Conservation (phyloP, 1,140 invertebrate genomes). For the Drosophila sproati region DNA sequence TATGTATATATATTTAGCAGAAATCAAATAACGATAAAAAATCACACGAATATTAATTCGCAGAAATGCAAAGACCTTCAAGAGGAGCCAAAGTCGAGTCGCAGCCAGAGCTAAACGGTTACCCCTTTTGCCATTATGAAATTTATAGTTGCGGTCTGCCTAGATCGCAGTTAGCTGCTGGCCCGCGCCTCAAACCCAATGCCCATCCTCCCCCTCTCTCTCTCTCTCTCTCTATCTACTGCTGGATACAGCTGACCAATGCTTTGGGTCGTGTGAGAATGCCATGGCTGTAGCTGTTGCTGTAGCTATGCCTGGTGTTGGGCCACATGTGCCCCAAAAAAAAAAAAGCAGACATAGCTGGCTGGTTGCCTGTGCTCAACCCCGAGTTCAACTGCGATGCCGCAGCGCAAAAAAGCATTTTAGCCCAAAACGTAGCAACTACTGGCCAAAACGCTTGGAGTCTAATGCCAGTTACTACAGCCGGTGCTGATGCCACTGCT, state of each 20-base stretch:
- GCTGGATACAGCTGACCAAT: conserved; percentile 44
- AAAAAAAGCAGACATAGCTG: conserved; percentile 21
- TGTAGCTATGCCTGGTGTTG: conserved; percentile 35
- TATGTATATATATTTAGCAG: conserved; percentile 56
- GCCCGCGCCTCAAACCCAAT: conserved; percentile 27
- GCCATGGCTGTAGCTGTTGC: conserved; percentile 31
- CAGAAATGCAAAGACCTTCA: conserved; percentile 76
- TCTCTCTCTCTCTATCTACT: too few species aligned
- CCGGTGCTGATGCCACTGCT: conserved; percentile 12
- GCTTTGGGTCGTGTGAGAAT: conserved; percentile 73
- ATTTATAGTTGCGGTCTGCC: conserved; percentile 79
- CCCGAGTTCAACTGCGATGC: conserved; percentile 69
- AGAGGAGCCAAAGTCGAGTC: conserved; percentile 25
- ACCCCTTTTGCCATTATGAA: conserved; percentile 65
- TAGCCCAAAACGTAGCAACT: conserved; percentile 56
- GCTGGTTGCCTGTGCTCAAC: conserved; percentile 40
- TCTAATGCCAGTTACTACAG: conserved; percentile 59
- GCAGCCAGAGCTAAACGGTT: conserved; percentile 44
- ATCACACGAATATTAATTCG: conserved; percentile 84
- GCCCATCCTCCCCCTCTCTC: neutral
- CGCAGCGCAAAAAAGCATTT: conserved; percentile 33
- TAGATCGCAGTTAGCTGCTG: conserved; percentile 46
- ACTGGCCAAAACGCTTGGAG: conserved; percentile 66
- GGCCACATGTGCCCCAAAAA: conserved; percentile 70
- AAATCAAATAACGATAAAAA: conserved; percentile 83